These are phyloP conservation scores for Smutsia temminckii DNA, from an alignment of 2,797 vertebrate genomes.

Conservation along the genomic window DNA sequence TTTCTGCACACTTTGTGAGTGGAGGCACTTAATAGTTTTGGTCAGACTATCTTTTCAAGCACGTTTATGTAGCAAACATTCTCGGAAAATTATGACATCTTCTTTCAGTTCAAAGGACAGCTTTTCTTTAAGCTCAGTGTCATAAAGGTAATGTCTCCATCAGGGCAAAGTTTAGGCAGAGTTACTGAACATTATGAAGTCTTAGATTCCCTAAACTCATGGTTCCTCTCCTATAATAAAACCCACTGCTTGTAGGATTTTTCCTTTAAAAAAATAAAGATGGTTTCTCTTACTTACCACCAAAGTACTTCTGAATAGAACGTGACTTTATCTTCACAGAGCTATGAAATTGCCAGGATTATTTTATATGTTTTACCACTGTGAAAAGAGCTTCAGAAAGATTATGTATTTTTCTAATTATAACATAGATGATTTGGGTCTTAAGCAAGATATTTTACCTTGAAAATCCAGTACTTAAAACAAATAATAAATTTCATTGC, in stretches of 20 bases:
- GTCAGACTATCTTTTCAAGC: not conserved
- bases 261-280: slow-evolving; percentile 11
- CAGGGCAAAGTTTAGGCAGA: not conserved
- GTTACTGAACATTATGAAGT: not conserved
- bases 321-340: not conserved
- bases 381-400: not conserved
- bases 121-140: not conserved
- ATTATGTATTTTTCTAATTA: not conserved
- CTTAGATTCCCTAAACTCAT: not conserved
- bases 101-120: not conserved
- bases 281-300: not conserved
- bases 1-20: not conserved
- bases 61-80: not conserved
- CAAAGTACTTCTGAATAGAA: slow-evolving; percentile 2
- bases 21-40: not conserved
- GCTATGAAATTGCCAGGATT: not conserved
- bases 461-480: not conserved
- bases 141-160: not conserved
- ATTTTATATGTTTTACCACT: not conserved
- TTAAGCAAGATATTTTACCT: not conserved
- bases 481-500: not conserved
- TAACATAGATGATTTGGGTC: not conserved
- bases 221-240: not conserved
- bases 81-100: not conserved
- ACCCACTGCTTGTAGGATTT: not conserved